These are phyloP conservation scores for Ascidia mentula DNA, from an alignment of 23 tunicate species.

Conservation along the genomic window DNA sequence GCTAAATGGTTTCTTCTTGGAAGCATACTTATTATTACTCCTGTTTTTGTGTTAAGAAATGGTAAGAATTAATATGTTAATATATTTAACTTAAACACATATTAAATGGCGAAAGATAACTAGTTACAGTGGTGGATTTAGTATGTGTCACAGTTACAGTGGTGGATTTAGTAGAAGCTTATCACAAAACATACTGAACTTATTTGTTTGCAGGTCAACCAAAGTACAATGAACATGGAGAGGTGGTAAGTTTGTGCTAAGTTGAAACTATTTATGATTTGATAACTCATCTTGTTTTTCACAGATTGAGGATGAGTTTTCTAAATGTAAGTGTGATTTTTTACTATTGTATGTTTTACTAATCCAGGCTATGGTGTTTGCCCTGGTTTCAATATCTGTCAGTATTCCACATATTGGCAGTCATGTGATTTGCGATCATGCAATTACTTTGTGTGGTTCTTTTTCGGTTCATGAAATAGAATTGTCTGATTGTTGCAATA, in stretches of 20 bases:
- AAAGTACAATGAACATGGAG: slow-evolving; percentile 47
- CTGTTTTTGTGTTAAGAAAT: slow-evolving; percentile 45
- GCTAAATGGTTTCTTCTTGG: slow-evolving; percentile 80
- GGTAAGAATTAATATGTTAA: slow-evolving; percentile 22
- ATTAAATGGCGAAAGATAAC: no score
- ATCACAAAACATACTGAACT: background rate
- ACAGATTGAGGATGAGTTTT: slow-evolving; percentile 58
- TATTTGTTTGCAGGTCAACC: slow-evolving; percentile 25
- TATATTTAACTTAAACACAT: background rate
- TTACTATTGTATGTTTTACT: no score
- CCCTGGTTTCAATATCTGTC: no score
- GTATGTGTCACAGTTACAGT: background rate
- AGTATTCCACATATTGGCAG: no score
- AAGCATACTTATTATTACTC: slow-evolving; percentile 51
- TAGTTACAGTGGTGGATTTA: background rate
- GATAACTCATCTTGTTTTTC: background rate
- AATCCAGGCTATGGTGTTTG: no score
- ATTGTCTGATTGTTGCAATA: no score
- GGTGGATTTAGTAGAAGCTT: background rate
- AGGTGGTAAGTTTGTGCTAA: background rate
- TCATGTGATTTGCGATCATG: no score
- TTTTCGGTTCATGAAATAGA: no score
- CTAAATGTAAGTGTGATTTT: slow-evolving; percentile 9
- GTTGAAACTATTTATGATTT: background rate
- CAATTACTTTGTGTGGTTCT: no score